These are phyloP conservation scores for Thalpophila matura DNA, from an alignment of 2,888 invertebrate genomes.

Conservation along the genomic window DNA sequence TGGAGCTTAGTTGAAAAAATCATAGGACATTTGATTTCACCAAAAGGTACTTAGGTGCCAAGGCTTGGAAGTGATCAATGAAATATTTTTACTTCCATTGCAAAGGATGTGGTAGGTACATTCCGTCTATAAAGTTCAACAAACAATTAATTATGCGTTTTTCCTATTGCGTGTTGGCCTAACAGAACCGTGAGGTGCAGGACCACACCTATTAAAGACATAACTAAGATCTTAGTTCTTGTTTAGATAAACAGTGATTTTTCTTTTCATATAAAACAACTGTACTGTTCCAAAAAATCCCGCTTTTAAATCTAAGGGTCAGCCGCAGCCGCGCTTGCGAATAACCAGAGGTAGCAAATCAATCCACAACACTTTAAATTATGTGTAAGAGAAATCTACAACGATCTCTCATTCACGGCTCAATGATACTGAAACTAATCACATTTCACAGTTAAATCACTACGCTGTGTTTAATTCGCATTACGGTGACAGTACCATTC, in stretches of 20 bases:
- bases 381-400: constrained; percentile 41
- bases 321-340: background rate
- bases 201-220: constrained; percentile 3
- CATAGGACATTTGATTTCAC: constrained; percentile 12
- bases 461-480: constrained; percentile 33
- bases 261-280: no score
- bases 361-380: constrained; percentile 11
- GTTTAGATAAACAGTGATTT: no score
- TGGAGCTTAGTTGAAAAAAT: no score
- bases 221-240: no score
- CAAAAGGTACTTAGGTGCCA: background rate
- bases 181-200: background rate
- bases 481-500: constrained; percentile 22
- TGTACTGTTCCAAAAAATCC: no score
- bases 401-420: constrained; percentile 50
- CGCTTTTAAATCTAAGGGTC: no score
- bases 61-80: constrained; percentile 33
- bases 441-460: constrained; percentile 37
- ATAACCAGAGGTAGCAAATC: background rate
- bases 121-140: background rate
- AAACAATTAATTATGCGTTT: constrained; percentile 3
- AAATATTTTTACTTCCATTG: constrained; percentile 11
- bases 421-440: constrained; percentile 50
- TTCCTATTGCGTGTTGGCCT: constrained; percentile 9
- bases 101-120: constrained; percentile 7